Evolutionary conservation across 2,797 vertebrate species (phyloP).

Genomic region (Masticophis lateralis): DNA sequence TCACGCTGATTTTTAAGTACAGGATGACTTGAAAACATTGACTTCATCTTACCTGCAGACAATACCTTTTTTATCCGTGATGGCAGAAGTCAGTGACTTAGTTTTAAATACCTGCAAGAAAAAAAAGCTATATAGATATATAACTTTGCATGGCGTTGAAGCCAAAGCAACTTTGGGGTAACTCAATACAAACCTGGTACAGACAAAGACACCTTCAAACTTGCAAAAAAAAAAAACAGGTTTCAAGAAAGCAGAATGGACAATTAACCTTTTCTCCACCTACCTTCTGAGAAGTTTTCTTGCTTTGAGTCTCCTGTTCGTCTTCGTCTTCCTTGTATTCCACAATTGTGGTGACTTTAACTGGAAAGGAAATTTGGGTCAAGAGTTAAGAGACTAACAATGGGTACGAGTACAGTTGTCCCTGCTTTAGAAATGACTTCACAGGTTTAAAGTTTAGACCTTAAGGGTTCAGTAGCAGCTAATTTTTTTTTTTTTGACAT

Average conservation of each 20-base stretch:
- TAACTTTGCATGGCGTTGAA: neutral
- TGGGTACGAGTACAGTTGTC: neutral
- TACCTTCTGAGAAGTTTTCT: slow-evolving; percentile 61
- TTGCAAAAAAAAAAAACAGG: neutral
- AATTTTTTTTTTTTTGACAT: neutral
- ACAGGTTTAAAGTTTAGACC: neutral
- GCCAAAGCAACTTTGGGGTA: neutral
- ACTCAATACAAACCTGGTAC: neutral
- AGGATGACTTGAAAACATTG: neutral
- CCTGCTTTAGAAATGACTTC: neutral
- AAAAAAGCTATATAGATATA: neutral
- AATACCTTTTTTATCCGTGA: slow-evolving; percentile 31
- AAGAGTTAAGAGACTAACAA: neutral
- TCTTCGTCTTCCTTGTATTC: slow-evolving; percentile 61
- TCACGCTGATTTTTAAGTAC: neutral
- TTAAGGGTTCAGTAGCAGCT: neutral
- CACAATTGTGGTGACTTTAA: slow-evolving; percentile 67
- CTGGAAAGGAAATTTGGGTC: slow-evolving; percentile 34
- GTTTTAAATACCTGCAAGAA: slow-evolving; percentile 56
- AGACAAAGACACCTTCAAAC: neutral
- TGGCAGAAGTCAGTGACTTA: slow-evolving; percentile 43
- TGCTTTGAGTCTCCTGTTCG: slow-evolving; percentile 26
- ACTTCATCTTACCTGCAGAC: slow-evolving; percentile 48
- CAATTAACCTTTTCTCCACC: slow-evolving; percentile 21
- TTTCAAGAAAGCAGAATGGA: neutral